Conservation (phyloP, 2,888 invertebrate species). For the Pristionchus exspectatus region DNA sequence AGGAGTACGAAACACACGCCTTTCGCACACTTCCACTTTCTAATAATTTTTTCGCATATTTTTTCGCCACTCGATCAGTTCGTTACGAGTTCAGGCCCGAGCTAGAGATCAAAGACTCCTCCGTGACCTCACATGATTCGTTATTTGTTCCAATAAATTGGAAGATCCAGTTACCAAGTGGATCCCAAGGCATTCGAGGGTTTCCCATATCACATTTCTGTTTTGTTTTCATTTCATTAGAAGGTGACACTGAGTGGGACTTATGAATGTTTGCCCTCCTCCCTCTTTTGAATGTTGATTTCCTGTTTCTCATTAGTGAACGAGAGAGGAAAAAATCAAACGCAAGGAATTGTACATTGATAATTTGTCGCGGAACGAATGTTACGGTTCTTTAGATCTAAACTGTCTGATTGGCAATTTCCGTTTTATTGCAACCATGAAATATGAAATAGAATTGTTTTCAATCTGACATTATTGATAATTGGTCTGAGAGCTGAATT, state of each 20-base stretch:
- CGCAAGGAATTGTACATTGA: neutral
- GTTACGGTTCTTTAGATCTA: neutral
- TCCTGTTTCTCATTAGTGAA: neutral
- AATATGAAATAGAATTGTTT: neutral
- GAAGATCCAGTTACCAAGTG: neutral
- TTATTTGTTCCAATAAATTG: neutral
- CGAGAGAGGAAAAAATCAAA: neutral
- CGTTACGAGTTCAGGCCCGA: neutral
- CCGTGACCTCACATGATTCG: neutral
- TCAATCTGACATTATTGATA: neutral
- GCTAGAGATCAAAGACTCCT: neutral
- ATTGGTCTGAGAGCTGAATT: too few relatives aligned
- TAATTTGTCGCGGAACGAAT: neutral
- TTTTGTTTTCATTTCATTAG: slow-evolving; percentile 1
- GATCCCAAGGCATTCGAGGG: neutral
- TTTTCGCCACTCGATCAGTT: too few relatives aligned
- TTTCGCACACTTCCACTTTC: too few relatives aligned
- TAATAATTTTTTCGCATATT: too few relatives aligned
- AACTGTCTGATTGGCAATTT: neutral
- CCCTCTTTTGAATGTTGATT: neutral
- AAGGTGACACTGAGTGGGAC: slow-evolving; percentile 6
- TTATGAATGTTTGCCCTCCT: neutral
- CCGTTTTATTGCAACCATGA: neutral
- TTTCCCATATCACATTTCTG: slow-evolving; percentile 8
- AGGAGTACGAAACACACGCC: neutral